Evolutionary conservation across 2,888 invertebrate genomes (phyloP).

Genomic region (Drosophila peninsularis): DNA sequence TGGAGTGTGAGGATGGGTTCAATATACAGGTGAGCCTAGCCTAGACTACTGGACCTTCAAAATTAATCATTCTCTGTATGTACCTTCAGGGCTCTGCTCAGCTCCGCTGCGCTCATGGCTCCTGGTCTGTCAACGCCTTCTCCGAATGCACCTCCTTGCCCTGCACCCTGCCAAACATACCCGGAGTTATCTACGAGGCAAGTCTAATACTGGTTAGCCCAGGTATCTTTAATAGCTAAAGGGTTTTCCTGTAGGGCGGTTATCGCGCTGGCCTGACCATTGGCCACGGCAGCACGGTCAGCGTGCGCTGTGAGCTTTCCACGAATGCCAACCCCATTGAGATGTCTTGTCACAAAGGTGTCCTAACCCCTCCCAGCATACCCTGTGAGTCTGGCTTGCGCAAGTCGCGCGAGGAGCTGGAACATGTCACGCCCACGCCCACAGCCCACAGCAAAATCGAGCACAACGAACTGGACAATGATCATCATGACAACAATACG

Average conservation of each 20-base stretch:
- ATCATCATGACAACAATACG: slow-evolving; percentile 68
- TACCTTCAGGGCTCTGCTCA: slow-evolving; percentile 88
- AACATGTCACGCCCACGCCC: slow-evolving; percentile 51
- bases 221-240: fast-evolving
- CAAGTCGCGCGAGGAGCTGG: slow-evolving; percentile 82
- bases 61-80: too few species aligned
- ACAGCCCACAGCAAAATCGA: slow-evolving; percentile 48
- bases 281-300: slow-evolving; percentile 91
- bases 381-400: slow-evolving; percentile 82
- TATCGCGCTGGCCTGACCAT: slow-evolving; percentile 92
- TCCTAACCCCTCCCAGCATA: slow-evolving; percentile 80
- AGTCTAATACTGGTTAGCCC: neutral
- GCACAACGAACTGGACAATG: slow-evolving; percentile 72
- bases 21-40: slow-evolving; percentile 76
- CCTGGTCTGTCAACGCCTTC: slow-evolving; percentile 91
- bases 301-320: slow-evolving; percentile 88
- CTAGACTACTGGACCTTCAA: too few species aligned
- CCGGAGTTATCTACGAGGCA: slow-evolving; percentile 83
- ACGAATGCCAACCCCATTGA: slow-evolving; percentile 85
- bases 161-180: slow-evolving; percentile 82
- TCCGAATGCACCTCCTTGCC: slow-evolving; percentile 90
- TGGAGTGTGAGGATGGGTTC: slow-evolving; percentile 91
- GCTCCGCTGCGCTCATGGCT: slow-evolving; percentile 91
- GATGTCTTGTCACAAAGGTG: slow-evolving; percentile 83
- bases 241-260: slow-evolving; percentile 86